Percentiles rank a stretch among this genome's conserved stretches.
These are phyloP conservation scores for Sarcophaga rosellei DNA, from an alignment of 2,888 invertebrate species.

Conservation along the genomic window DNA sequence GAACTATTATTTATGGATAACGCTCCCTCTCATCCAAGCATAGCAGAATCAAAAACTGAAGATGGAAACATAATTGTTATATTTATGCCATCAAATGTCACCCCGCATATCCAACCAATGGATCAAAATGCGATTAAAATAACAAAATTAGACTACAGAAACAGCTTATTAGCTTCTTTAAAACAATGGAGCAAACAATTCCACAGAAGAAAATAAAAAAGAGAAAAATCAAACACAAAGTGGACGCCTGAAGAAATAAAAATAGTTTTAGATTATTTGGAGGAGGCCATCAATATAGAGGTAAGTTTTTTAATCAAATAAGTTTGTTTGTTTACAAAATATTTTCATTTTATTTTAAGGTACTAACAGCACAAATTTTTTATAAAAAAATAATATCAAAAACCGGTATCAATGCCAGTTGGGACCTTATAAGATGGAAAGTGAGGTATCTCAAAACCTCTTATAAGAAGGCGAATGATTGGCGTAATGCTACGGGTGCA, in stretches of 20 bases:
- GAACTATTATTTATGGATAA: constrained; percentile 23
- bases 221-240: no score
- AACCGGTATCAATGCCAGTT: no score
- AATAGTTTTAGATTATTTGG: no score
- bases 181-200: not conserved
- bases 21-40: constrained; percentile 26
- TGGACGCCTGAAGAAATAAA: no score
- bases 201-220: not conserved
- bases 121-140: constrained; percentile 29
- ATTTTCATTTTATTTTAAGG: no score
- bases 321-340: no score
- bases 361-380: no score
- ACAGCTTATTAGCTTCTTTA: constrained; percentile 12
- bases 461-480: constrained; percentile 27
- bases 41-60: constrained; percentile 19
- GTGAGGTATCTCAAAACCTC: constrained; percentile 5
- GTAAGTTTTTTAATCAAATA: no score
- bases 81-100: constrained; percentile 29
- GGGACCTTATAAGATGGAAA: not conserved
- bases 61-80: constrained; percentile 21
- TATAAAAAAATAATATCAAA: no score
- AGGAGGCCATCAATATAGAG: no score
- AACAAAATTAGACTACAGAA: constrained; percentile 27
- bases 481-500: constrained; percentile 22
- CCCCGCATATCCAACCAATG: constrained; percentile 23